These are phyloP conservation scores for Probosciger aterrimus DNA, from an alignment of 2,113 vertebrate species.

Conservation along the genomic window DNA sequence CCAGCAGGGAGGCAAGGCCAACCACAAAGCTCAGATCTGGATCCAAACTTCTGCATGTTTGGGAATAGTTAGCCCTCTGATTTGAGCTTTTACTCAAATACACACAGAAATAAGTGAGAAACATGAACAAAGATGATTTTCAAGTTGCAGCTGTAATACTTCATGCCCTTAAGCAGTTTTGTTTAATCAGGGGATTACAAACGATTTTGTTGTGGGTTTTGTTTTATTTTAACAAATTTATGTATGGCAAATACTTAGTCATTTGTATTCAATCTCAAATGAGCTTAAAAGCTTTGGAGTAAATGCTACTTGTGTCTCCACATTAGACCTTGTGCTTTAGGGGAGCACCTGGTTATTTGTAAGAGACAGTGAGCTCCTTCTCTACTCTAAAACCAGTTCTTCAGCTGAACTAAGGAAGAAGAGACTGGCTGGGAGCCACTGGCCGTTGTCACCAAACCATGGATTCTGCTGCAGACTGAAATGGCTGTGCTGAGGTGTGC, in stretches of 20 bases:
- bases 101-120: not conserved
- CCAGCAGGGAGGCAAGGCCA: not conserved
- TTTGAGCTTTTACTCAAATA: not conserved
- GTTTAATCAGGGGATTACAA: not conserved
- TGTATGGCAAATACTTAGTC: not conserved
- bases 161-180: not conserved
- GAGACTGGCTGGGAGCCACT: not conserved
- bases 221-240: not conserved
- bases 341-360: not conserved
- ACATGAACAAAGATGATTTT: not conserved
- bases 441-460: not conserved
- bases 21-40: conserved; percentile 9
- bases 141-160: not conserved
- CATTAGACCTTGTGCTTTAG: not conserved
- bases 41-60: not conserved
- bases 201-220: not conserved
- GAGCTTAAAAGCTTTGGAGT: not conserved
- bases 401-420: not conserved
- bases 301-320: not conserved
- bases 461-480: not conserved
- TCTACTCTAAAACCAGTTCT: not conserved
- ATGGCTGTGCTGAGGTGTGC: not conserved
- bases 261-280: not conserved
- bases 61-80: not conserved
- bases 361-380: not conserved